Base-by-base conservation (phyloP, 2,888 invertebrate species). In the Agrypnus murinus region DNA sequence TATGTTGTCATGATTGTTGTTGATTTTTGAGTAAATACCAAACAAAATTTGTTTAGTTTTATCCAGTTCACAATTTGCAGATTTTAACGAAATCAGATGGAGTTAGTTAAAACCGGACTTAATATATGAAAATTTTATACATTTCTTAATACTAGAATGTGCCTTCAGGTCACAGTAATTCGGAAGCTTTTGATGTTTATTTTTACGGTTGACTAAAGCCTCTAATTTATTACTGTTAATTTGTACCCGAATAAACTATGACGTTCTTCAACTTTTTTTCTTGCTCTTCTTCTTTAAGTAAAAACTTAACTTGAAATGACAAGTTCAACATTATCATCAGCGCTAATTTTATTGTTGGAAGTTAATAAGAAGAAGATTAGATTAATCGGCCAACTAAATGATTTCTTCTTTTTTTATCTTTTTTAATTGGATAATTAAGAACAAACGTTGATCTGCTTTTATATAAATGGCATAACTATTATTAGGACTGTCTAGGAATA, bases 101-200 rank as follows among this genome's bases (percentile, higher is more conserved):
- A 50, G 31, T 50, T 50, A 31, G 50, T 48, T 48, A 25, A 48
- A 48, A 48, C 48, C 48, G 48, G 48, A 48, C 48, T 19, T 48
- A 48, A 10, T 12, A 10, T 12, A 12, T 12, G 19, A 48, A 48
- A 25, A 15, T 48, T 48, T 25, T 48, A 48, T 48, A 15, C 15
- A 48, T 25, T 48, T 48, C 15, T 48, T 48, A 48, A 48, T 48
- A 3, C 25, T 25, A 32, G 32, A 25, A 19, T 50, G 19, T 50
- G 31, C 50, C 46, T 46, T 46, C 19, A n/a, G 19, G 50, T 50
- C 31, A 25, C 25, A 50, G 55, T 55, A 55, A 55, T 55, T 58
- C 58, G 58, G 58, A 14, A 58, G 58, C 58, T 58, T 58, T 58
- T 58, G 58, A 58, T 58, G 58, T 43, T 53, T 58, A 58, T 58